A percentile compares a stretch with the other conserved stretches of the same genome.
phyloP scores from a whole-genome alignment of 92 coral and sea anemone species.

The Montipora capitata region DNA sequence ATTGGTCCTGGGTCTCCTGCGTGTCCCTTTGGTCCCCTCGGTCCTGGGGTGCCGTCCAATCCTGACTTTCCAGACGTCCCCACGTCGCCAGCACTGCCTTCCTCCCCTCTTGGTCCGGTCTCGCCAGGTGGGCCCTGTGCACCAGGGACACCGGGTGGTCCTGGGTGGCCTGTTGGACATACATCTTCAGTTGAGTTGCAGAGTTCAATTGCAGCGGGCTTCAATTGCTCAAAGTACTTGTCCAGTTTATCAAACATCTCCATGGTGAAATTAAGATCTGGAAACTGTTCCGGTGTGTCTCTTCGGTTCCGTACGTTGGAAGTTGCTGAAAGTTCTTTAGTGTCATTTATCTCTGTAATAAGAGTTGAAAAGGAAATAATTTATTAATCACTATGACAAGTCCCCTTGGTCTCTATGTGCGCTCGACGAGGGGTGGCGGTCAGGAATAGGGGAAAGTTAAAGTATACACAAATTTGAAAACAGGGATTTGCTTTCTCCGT shows the following conservation, averaged over 20 bases:
- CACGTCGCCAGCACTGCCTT: neutral
- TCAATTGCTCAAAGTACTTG: conserved; percentile 7
- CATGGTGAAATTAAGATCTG: neutral
- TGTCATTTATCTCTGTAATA: neutral
- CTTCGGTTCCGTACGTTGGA: neutral
- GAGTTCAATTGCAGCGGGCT: neutral
- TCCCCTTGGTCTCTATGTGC: too few species aligned
- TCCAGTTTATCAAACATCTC: conserved; percentile 5
- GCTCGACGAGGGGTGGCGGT: too few species aligned
- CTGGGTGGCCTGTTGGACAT: conserved; percentile 44
- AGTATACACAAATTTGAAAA: too few species aligned
- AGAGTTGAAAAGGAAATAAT: too few species aligned
- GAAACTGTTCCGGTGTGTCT: neutral
- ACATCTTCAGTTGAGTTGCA: conserved; percentile 16
- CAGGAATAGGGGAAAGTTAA: too few species aligned
- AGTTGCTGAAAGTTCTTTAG: neutral
- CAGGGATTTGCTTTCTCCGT: too few species aligned
- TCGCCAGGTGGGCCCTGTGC: conserved; percentile 15
- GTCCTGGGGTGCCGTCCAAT: neutral
- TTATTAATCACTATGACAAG: too few species aligned
- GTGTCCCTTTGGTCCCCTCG: neutral
- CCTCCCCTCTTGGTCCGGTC: conserved; percentile 8
- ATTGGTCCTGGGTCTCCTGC: neutral
- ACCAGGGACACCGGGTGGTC: conserved; percentile 25
- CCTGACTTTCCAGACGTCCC: neutral